phyloP scores from a whole-genome alignment of 2,797 vertebrate genomes.

The Scleropages formosus region DNA sequence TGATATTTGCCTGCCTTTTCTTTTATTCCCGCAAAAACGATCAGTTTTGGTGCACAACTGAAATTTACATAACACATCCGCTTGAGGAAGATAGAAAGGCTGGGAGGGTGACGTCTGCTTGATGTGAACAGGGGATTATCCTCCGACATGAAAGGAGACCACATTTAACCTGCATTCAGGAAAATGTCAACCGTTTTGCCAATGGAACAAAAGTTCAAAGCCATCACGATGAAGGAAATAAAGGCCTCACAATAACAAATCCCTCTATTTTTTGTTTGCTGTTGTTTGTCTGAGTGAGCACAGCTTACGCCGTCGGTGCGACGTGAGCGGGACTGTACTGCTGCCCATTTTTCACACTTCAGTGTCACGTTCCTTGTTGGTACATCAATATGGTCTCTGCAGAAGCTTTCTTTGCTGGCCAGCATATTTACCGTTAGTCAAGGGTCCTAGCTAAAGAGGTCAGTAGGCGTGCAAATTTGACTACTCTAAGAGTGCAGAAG shows the following conservation, averaged over 20 bases:
- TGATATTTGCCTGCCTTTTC: conserved; percentile 12
- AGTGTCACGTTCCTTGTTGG: not conserved
- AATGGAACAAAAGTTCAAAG: conserved; percentile 35
- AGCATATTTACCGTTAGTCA: not conserved
- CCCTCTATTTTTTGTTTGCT: not conserved
- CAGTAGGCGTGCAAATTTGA: not conserved
- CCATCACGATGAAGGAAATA: conserved; percentile 13
- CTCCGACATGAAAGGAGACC: conserved; percentile 24
- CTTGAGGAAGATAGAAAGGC: conserved; percentile 17
- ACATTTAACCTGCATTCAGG: conserved; percentile 42
- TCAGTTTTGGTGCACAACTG: conserved; percentile 3
- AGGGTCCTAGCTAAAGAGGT: not conserved
- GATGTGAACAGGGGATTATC: conserved; percentile 23
- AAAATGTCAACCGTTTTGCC: conserved; percentile 50
- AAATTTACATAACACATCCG: conserved; percentile 9
- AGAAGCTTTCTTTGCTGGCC: not conserved
- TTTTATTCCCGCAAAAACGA: conserved; percentile 8
- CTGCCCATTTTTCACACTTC: not conserved
- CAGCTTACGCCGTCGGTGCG: not conserved
- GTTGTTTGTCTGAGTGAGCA: not conserved
- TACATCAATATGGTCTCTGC: not conserved
- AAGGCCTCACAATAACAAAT: conserved; percentile 31
- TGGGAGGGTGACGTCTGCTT: not conserved
- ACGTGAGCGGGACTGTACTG: not conserved
- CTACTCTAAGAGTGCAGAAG: not conserved